A percentile compares a stretch with the other conserved stretches of the same genome.
These are phyloP conservation scores for Panagrolaimus sp. DNA, from an alignment of 1,140 invertebrate species.

Conservation along the genomic window DNA sequence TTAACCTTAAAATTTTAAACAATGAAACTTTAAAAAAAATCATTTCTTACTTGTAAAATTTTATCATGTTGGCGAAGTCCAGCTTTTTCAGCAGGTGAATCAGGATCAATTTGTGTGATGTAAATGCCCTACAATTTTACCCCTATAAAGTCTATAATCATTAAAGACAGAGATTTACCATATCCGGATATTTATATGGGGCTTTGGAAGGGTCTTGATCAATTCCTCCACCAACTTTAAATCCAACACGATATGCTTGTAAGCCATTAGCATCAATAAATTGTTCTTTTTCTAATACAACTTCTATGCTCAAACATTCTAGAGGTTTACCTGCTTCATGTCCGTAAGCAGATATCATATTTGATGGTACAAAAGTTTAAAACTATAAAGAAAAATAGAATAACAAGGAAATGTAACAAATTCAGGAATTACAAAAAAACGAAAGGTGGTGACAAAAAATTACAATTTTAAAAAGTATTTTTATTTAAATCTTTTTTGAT, in stretches of 20 bases:
- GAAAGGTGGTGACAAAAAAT: too few species aligned
- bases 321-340: slow-evolving; percentile 42
- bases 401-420: too few species aligned
- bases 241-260: slow-evolving; percentile 65
- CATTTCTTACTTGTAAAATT: slow-evolving; percentile 66
- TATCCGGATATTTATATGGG: slow-evolving; percentile 92
- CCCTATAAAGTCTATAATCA: background rate
- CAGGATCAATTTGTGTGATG: slow-evolving; percentile 90
- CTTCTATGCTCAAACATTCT: slow-evolving; percentile 46
- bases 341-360: slow-evolving; percentile 21
- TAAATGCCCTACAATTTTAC: slow-evolving; percentile 77
- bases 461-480: too few species aligned
- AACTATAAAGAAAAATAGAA: too few species aligned
- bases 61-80: slow-evolving; percentile 96
- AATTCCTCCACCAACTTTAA: slow-evolving; percentile 95
- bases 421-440: too few species aligned
- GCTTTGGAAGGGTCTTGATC: slow-evolving; percentile 92
- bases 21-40: slow-evolving; percentile 11
- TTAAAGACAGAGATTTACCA: slow-evolving; percentile 69
- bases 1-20: slow-evolving; percentile 73
- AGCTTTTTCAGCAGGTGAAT: slow-evolving; percentile 83
- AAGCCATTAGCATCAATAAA: slow-evolving; percentile 25
- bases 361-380: too few species aligned
- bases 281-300: slow-evolving; percentile 44
- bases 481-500: too few species aligned